Evolutionary conservation across 2,888 invertebrate species (phyloP).

Genomic region (Gonocerus acuteangulatus): DNA sequence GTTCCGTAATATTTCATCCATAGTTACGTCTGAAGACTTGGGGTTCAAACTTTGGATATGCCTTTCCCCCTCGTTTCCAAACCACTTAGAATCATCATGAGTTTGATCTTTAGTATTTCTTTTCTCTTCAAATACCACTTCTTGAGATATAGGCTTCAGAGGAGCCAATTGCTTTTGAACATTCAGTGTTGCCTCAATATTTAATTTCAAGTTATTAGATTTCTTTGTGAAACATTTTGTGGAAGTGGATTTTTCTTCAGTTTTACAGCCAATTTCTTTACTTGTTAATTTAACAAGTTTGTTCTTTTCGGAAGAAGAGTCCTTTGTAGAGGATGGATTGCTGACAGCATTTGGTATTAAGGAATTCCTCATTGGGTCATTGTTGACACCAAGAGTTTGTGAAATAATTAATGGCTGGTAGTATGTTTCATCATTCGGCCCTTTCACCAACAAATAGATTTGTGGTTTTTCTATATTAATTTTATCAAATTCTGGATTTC

Average conservation of each 20-base stretch:
- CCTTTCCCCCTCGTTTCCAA: too few species aligned
- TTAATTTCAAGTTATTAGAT: too few species aligned
- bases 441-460: constrained; percentile 23
- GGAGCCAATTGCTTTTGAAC: too few species aligned
- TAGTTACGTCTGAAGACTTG: not conserved
- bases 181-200: too few species aligned
- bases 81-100: too few species aligned
- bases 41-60: not conserved
- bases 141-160: too few species aligned
- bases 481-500: not conserved
- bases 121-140: too few species aligned
- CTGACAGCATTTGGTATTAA: constrained; percentile 30
- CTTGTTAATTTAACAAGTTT: too few species aligned
- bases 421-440: constrained; percentile 24
- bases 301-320: too few species aligned
- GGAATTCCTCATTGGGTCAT: not conserved
- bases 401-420: constrained; percentile 21
- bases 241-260: not conserved
- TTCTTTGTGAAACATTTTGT: not conserved
- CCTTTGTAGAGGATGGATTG: too few species aligned
- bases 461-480: constrained; percentile 12
- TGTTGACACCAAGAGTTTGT: not conserved
- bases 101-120: too few species aligned
- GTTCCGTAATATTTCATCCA: constrained; percentile 4
- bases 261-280: not conserved